Conservation (phyloP, 2,797 vertebrate genomes). For the Anableps anableps region DNA sequence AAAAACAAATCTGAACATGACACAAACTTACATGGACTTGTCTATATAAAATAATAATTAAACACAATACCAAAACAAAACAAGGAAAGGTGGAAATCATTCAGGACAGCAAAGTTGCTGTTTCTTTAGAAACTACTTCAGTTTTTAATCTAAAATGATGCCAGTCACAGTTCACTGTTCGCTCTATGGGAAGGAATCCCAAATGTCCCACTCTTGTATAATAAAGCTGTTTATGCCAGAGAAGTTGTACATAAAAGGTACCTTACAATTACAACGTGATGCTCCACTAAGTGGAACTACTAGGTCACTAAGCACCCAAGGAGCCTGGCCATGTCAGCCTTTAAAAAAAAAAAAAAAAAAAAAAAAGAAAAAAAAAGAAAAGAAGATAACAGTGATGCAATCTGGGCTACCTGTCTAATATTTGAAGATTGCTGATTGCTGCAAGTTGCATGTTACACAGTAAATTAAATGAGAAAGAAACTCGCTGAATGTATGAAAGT, state of each 20-base stretch:
- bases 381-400: background rate
- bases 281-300: background rate
- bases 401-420: background rate
- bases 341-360: background rate
- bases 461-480: background rate
- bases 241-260: background rate
- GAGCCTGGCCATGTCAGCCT: background rate
- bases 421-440: background rate
- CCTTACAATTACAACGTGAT: background rate
- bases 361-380: background rate
- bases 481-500: background rate
- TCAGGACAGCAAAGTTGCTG: background rate
- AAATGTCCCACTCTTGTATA: background rate
- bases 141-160: background rate
- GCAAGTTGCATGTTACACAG: background rate
- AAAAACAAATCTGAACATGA: background rate
- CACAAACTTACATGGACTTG: background rate
- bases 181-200: background rate
- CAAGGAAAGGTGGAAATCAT: background rate
- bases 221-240: background rate
- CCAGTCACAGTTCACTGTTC: background rate
- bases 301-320: slow-evolving; percentile 2
- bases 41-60: background rate
- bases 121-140: background rate
- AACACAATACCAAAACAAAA: background rate